Percentiles rank a stretch among this genome's conserved stretches.
Conservation (phyloP, 2,113 vertebrate species). For the Canis aureus region DNA sequence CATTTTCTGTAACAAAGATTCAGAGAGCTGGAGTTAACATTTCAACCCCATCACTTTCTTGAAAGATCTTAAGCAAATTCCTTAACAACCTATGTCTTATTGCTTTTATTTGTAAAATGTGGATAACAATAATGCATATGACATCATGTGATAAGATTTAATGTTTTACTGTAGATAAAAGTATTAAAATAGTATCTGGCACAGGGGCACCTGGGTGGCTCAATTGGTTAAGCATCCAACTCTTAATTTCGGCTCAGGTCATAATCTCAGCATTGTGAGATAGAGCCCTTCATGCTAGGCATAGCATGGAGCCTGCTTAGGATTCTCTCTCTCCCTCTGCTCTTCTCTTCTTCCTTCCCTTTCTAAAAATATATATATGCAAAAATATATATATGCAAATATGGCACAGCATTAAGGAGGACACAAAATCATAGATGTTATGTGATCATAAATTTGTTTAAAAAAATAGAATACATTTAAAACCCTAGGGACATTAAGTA, state of each 20-base stretch:
- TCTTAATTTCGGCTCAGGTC: neutral
- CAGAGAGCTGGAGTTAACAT: neutral
- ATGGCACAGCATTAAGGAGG: neutral
- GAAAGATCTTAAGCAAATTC: neutral
- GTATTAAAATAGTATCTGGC: neutral
- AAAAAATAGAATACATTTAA: constrained; percentile 24
- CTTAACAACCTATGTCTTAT: neutral
- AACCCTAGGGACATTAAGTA: neutral
- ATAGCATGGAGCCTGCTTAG: neutral
- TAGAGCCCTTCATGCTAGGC: neutral
- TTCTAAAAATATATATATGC: too few relatives aligned
- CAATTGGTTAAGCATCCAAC: neutral
- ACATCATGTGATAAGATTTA: neutral
- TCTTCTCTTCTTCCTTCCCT: neutral
- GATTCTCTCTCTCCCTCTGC: neutral
- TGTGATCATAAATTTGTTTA: neutral
- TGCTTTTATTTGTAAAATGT: constrained; percentile 4
- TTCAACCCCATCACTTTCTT: neutral
- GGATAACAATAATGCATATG: neutral
- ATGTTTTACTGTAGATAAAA: neutral
- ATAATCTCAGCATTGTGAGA: neutral
- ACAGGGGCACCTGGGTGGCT: neutral
- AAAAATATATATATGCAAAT: too few relatives aligned
- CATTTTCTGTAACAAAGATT: neutral
- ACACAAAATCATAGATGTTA: neutral